Evolutionary conservation across 2,113 vertebrate genomes (phyloP).

Genomic region (Acinonyx jubatus): DNA sequence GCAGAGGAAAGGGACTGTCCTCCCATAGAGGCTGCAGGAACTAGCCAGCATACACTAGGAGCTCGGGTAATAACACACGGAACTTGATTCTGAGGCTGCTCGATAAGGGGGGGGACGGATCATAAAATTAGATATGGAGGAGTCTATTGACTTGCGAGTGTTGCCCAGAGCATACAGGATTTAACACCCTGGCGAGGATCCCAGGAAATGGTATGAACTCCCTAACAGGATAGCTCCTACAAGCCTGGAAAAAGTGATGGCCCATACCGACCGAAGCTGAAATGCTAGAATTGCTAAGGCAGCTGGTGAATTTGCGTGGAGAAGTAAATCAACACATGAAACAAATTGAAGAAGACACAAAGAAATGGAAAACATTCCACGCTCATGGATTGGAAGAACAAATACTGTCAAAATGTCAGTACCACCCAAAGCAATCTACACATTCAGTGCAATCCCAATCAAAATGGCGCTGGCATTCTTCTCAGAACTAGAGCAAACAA

Average conservation of each 20-base stretch:
- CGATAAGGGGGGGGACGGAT: not conserved
- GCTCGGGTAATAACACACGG: not conserved
- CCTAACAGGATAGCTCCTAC: not conserved
- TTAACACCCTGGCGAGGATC: not conserved
- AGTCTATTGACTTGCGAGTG: not conserved
- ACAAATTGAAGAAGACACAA: no score
- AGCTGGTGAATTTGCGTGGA: not conserved
- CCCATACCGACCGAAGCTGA: not conserved
- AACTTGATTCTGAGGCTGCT: not conserved
- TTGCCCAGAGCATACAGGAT: not conserved
- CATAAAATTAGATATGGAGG: not conserved
- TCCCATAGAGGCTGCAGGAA: not conserved
- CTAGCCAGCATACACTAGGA: not conserved
- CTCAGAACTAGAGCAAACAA: no score
- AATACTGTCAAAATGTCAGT: no score
- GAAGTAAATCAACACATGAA: not conserved
- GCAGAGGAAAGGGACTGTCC: not conserved
- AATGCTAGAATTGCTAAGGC: not conserved
- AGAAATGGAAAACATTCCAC: no score
- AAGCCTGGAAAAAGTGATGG: not conserved
- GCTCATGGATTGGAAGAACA: no score
- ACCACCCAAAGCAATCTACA: no score
- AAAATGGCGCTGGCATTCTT: no score
- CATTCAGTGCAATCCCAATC: no score
- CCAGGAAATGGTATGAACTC: not conserved